These are phyloP conservation scores for Rhorus exstirpatorius DNA, from an alignment of 2,888 invertebrate species.

Conservation along the genomic window DNA sequence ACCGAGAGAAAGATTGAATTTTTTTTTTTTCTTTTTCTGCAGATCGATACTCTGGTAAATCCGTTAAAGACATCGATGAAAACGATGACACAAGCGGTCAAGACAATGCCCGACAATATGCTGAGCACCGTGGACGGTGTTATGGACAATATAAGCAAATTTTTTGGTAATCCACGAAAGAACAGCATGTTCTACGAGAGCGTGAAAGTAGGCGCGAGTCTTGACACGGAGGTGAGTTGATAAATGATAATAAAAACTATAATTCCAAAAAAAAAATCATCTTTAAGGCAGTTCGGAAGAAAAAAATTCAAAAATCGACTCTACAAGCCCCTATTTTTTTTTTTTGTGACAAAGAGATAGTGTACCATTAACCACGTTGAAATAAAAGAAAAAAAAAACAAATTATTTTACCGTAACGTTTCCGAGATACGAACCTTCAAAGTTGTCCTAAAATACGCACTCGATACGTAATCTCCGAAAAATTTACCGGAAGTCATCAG, in stretches of 20 bases:
- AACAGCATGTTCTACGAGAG: constrained; percentile 86
- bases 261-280: too few species aligned
- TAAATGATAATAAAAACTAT: too few species aligned
- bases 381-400: background rate
- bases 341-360: too few species aligned
- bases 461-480: too few species aligned
- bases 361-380: too few species aligned
- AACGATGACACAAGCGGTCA: constrained; percentile 91
- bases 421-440: too few species aligned
- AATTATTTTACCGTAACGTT: too few species aligned
- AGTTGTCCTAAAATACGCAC: too few species aligned
- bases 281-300: too few species aligned
- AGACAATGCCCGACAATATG: constrained; percentile 95
- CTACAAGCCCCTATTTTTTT: too few species aligned
- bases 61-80: constrained; percentile 94
- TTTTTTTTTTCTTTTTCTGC: constrained; percentile 64
- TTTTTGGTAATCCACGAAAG: constrained; percentile 88
- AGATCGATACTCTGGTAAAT: constrained; percentile 92
- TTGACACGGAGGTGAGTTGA: constrained; percentile 88
- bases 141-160: constrained; percentile 93
- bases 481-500: too few species aligned
- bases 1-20: background rate
- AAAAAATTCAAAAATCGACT: too few species aligned
- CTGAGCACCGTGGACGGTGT: constrained; percentile 94
- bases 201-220: constrained; percentile 87